Percentiles rank a stretch among this genome's conserved stretches.
Evolutionary conservation across 2,797 vertebrate species (phyloP).

Genomic region (Catharus ustulatus): DNA sequence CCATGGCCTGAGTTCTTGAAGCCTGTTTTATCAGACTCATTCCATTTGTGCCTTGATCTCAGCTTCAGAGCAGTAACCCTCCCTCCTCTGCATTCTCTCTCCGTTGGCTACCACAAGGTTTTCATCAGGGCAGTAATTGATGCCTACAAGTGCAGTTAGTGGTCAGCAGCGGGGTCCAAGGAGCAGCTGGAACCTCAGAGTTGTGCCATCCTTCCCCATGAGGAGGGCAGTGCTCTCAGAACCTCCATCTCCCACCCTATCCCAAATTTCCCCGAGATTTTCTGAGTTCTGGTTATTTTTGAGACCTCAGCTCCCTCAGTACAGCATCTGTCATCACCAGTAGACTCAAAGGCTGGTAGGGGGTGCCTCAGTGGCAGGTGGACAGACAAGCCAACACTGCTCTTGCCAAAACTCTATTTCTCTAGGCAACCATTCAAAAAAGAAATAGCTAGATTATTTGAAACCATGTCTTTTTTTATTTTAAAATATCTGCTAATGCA

Average conservation of each 20-base stretch:
- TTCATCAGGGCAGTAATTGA: background rate
- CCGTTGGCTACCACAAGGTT: background rate
- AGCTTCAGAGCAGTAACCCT: background rate
- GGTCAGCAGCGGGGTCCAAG: background rate
- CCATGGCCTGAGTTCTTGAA: background rate
- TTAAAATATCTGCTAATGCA: background rate
- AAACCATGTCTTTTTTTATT: background rate
- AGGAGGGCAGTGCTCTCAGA: background rate
- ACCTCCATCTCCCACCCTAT: accelerated
- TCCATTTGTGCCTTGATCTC: background rate
- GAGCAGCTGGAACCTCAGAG: background rate
- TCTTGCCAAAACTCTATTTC: background rate
- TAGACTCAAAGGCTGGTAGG: background rate
- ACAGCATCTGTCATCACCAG: background rate
- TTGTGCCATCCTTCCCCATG: accelerated
- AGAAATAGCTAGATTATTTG: background rate
- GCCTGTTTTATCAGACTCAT: background rate
- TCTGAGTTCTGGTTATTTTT: background rate
- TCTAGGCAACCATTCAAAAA: background rate
- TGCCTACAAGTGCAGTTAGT: background rate
- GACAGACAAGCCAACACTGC: background rate
- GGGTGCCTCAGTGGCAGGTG: background rate
- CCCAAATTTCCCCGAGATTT: background rate
- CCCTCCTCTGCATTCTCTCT: background rate
- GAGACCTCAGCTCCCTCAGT: background rate